Percentiles rank a stretch among this genome's conserved stretches.
These are phyloP conservation scores for Epinotia demarniana DNA, from an alignment of 2,888 invertebrate genomes.

Conservation along the genomic window DNA sequence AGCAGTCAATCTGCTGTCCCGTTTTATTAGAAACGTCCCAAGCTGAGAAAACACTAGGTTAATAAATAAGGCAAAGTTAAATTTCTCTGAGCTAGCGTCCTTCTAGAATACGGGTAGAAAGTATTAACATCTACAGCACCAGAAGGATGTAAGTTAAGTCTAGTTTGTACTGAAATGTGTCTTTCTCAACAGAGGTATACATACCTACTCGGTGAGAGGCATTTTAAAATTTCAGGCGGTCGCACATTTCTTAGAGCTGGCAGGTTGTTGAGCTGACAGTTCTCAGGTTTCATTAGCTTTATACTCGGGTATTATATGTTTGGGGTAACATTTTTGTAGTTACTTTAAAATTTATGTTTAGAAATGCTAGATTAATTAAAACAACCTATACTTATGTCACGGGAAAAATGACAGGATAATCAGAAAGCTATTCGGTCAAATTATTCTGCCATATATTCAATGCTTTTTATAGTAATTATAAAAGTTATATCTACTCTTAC, in stretches of 20 bases:
- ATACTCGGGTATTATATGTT: neutral
- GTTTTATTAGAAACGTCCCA: neutral
- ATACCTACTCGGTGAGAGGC: neutral
- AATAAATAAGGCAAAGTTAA: conserved; percentile 10
- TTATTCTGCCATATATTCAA: too few relatives aligned
- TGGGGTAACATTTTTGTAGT: neutral
- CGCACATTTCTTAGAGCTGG: conserved; percentile 1
- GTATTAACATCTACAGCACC: neutral
- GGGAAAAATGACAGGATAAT: too few relatives aligned
- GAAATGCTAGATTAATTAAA: neutral
- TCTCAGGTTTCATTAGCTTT: conserved; percentile 20
- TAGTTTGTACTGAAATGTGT: neutral
- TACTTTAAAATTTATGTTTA: neutral
- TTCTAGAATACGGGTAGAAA: conserved; percentile 8
- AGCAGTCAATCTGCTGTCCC: too few relatives aligned
- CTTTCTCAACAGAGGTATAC: neutral
- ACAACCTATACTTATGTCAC: neutral
- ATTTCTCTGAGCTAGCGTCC: neutral
- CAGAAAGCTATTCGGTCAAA: too few relatives aligned
- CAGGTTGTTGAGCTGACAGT: neutral
- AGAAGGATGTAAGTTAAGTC: neutral
- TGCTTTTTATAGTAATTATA: too few relatives aligned
- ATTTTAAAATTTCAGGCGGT: conserved; percentile 31
- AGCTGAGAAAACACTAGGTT: neutral
- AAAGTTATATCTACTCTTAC: too few relatives aligned